Evolutionary conservation across 1,140 invertebrate genomes (phyloP), one percentile per base, ranked within the genome.

Genomic region (Pseudomyrmex pallidus): DNA sequence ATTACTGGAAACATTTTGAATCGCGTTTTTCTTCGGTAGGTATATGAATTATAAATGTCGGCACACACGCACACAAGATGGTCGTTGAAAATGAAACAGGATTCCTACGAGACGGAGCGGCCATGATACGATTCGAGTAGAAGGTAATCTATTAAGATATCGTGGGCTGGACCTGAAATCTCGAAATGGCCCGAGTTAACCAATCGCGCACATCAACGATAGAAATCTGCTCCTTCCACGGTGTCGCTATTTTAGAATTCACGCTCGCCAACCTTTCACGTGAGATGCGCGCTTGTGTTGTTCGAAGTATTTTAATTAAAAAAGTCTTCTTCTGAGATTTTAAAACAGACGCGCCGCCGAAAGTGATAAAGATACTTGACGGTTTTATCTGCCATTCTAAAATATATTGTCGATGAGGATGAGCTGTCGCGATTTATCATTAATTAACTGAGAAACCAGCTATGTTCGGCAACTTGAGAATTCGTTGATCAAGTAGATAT

Each of bases 131-230:
- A 88, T 74, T 50, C 67, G 85, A 77, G 73, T 59, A 66, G 83
- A 84, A 84, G 87, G 83, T 78, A 85, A 91, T 90, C 92, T 94
- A 94, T 94, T 94, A 93, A 94, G 93, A 94, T 92, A 93, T 94
- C 92, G 88, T 92, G 91, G 91, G 92, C 66, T 20, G 90, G 84
- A 86, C 91, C 89, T 46, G 77, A 91, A 86, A 85, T 89, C 87
- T 86, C 59, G 73, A 85, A 84, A 56, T 52, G 73, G 25, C 67
- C 64, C 48, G 64, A 48, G 76, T 76, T 82, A 86, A 77, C 91
- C 92, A 93, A 94, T 93, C 90, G 88, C 73, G 70, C 84, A 85
- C 91, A 91, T 92, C 87, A 92, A 90, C 90, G 25, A 86, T 82
- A 77, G 80, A 82, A 77, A 87, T 82, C 76, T 22, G 35, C 64